Evolutionary conservation across 2,113 vertebrate genomes (phyloP).

Genomic region (Solea solea): DNA sequence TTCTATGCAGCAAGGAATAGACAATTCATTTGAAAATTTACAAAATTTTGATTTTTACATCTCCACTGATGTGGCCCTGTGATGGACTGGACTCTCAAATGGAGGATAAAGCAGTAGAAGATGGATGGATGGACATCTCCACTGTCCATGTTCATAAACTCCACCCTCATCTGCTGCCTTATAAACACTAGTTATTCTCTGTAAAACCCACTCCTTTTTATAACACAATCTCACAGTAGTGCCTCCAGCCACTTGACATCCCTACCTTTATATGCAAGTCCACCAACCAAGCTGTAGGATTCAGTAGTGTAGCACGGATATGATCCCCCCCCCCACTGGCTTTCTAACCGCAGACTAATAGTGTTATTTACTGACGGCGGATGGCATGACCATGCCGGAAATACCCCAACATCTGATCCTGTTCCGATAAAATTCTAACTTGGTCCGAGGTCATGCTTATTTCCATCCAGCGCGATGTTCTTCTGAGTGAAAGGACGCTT

Average conservation of each 20-base stretch:
- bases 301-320: too few relatives aligned
- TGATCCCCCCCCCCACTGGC: neutral
- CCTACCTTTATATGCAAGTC: neutral
- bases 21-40: too few relatives aligned
- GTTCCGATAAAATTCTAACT: neutral
- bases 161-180: too few relatives aligned
- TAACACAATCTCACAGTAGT: neutral
- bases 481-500: conserved; percentile 6
- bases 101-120: too few relatives aligned
- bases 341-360: neutral
- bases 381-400: neutral
- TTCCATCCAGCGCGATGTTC: neutral
- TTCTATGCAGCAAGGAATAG: too few relatives aligned
- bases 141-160: too few relatives aligned
- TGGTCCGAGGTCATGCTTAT: neutral
- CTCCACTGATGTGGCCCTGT: too few relatives aligned
- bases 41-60: too few relatives aligned
- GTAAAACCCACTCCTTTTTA: neutral
- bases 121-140: too few relatives aligned
- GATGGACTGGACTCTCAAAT: too few relatives aligned
- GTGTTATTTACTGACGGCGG: neutral
- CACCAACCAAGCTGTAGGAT: neutral
- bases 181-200: too few relatives aligned
- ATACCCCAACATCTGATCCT: neutral
- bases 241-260: neutral